phyloP scores from a whole-genome alignment of 1,140 invertebrate species.

The Drosophila ambigua region DNA sequence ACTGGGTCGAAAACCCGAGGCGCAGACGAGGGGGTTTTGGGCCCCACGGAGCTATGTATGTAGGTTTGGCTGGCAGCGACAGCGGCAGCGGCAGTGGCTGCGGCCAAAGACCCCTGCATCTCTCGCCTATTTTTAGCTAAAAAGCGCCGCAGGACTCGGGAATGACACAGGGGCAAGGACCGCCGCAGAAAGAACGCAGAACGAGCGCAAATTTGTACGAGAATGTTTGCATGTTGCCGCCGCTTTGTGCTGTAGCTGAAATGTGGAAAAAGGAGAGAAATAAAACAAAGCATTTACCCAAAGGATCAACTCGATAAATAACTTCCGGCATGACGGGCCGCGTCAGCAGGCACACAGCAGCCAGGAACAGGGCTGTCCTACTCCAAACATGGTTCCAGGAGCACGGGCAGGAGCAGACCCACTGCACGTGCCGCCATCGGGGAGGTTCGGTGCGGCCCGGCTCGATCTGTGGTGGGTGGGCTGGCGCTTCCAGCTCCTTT shows the following conservation, averaged over 20 bases:
- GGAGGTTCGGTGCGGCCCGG: neutral
- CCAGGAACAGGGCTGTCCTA: conserved; percentile 48
- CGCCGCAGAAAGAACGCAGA: conserved; percentile 41
- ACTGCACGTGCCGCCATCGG: conserved; percentile 56
- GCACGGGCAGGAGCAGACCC: conserved; percentile 24
- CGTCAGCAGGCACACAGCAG: conserved; percentile 63
- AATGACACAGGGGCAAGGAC: too few relatives aligned
- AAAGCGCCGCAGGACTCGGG: conserved; percentile 30
- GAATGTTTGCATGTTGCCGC: conserved; percentile 23
- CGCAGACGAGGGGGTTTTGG: conserved; percentile 1
- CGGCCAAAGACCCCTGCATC: neutral
- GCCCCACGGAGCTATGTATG: conserved; percentile 14
- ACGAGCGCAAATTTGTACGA: conserved; percentile 14
- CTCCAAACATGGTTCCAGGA: conserved; percentile 45
- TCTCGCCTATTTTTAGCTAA: conserved; percentile 41
- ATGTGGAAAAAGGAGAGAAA: conserved; percentile 45
- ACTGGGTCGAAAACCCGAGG: conserved; percentile 12
- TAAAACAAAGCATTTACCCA: conserved; percentile 77
- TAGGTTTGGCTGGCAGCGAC: conserved; percentile 14
- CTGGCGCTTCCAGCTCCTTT: conserved; percentile 9
- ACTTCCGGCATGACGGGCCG: conserved; percentile 73
- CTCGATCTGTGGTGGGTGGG: neutral
- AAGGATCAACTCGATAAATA: conserved; percentile 81
- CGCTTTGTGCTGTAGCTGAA: conserved; percentile 28
- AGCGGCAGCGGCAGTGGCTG: too few relatives aligned